Percentiles rank a stretch among this genome's conserved stretches.
Conservation (phyloP, 2,888 invertebrate genomes). For the Lochmaea capreae region DNA sequence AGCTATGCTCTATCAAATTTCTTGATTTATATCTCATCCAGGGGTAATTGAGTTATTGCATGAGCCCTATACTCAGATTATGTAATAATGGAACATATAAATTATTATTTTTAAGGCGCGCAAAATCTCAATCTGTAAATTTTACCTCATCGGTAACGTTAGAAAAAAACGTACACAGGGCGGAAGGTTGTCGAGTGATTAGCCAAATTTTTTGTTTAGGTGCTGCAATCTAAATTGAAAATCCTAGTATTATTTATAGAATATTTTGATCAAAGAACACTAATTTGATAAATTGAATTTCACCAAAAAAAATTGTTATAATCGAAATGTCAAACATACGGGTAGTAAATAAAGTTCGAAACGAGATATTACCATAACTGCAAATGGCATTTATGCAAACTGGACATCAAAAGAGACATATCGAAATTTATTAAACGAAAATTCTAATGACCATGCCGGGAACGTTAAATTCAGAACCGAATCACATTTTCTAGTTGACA, state of each 20-base stretch:
- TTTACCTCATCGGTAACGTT: not conserved
- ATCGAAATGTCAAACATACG: not conserved
- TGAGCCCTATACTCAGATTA: not conserved
- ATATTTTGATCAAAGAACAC: too few relatives aligned
- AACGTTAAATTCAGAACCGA: not conserved
- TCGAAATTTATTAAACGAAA: not conserved
- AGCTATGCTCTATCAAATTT: conserved; percentile 5
- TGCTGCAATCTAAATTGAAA: too few relatives aligned
- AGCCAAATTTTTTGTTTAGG: too few relatives aligned
- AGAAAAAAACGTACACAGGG: too few relatives aligned
- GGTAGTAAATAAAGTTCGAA: not conserved
- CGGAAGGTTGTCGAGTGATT: not conserved
- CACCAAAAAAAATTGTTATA: not conserved
- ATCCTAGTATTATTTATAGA: too few relatives aligned
- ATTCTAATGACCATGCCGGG: not conserved
- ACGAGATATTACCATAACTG: not conserved
- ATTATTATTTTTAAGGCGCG: conserved; percentile 3
- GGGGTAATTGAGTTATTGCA: conserved; percentile 27
- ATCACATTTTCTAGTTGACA: not conserved
- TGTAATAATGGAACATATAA: not conserved
- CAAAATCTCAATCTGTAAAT: not conserved
- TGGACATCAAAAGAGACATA: not conserved
- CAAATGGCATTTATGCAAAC: not conserved
- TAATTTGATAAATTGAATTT: not conserved
- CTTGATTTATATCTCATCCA: conserved; percentile 15